These are phyloP conservation scores for Parnassius glacialis DNA, from an alignment of 2,888 invertebrate species.

Conservation along the genomic window DNA sequence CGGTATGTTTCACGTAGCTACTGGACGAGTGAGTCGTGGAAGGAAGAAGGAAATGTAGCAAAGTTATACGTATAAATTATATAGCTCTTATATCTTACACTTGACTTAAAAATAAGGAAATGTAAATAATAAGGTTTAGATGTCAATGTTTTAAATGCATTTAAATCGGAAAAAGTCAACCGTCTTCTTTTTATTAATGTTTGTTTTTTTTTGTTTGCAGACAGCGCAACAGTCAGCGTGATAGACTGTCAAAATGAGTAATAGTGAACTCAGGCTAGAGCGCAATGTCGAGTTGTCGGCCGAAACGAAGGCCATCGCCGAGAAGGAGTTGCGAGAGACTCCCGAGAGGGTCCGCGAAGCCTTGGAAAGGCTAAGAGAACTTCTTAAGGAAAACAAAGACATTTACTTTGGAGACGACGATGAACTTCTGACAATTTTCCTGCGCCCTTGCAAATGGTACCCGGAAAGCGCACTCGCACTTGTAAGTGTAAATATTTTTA, in stretches of 20 bases:
- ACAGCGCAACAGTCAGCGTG: slow-evolving; percentile 26
- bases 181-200: neutral
- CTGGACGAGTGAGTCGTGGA: neutral
- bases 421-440: slow-evolving; percentile 87
- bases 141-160: neutral
- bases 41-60: slow-evolving; percentile 1
- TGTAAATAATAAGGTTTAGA: neutral
- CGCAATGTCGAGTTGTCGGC: slow-evolving; percentile 79
- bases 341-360: slow-evolving; percentile 84
- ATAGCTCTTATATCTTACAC: neutral
- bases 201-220: slow-evolving; percentile 38
- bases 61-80: neutral
- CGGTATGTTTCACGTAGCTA: neutral
- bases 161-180: neutral
- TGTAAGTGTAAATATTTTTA: slow-evolving; percentile 74
- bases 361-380: slow-evolving; percentile 81
- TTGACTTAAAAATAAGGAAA: neutral
- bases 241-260: slow-evolving; percentile 52
- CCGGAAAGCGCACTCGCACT: slow-evolving; percentile 89
- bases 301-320: slow-evolving; percentile 81
- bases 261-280: slow-evolving; percentile 80
- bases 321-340: slow-evolving; percentile 85
- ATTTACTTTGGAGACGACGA: slow-evolving; percentile 87
- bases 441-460: slow-evolving; percentile 91
- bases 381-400: slow-evolving; percentile 85